Base-by-base conservation (phyloP, 2,888 invertebrate species). In the Diarsia dahlii region DNA sequence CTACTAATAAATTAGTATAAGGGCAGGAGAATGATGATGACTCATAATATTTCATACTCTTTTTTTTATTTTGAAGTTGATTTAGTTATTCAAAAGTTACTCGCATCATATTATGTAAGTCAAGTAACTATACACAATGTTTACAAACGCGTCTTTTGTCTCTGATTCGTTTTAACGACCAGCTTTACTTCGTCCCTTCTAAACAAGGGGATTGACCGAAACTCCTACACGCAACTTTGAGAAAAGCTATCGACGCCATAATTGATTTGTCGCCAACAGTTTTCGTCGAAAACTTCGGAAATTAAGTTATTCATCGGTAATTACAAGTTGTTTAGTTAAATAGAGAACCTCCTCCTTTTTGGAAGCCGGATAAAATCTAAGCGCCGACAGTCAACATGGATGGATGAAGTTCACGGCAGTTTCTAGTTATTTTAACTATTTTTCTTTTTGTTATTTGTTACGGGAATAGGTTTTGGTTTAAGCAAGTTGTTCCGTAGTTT, bases 151-250 rank as follows among this genome's bases (percentile, higher is more conserved):
- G 39, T 39, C 76, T 73, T 78, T 76, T 80, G 87, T 90, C 82
- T 87, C 85, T 39, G 39, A 82, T 87, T 89, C 87, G 89, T 89
- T 92, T 90, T 91, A 91, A 91, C 90, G 90, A 90, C 87, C 81
- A 65, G 90, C 89, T 92, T 77, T 90, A 87, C 83, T 68, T 77
- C 69, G 78, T 78, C 78, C 72, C 62, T 72, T 74, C 75, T 88
- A 87, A 89, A 85, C 87, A 88, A 39, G 52, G 68, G 85, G 84
- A 86, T 87, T 89, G 89, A 85, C 88, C 85, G 75, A 89, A 90
- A 89, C 87, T 87, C 81, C 74, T 81, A 64, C 71, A 79, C 71
- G 78, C 68, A 89, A 90, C 84, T 90, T 87, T 72, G 75, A 58
- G 81, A 80, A 87, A 87, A 86, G 85, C 88, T 76, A 85, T 85